Percentiles rank a stretch among this genome's conserved stretches.
phyloP scores from a whole-genome alignment of 2,888 invertebrate species.

The Pammene fasciana region DNA sequence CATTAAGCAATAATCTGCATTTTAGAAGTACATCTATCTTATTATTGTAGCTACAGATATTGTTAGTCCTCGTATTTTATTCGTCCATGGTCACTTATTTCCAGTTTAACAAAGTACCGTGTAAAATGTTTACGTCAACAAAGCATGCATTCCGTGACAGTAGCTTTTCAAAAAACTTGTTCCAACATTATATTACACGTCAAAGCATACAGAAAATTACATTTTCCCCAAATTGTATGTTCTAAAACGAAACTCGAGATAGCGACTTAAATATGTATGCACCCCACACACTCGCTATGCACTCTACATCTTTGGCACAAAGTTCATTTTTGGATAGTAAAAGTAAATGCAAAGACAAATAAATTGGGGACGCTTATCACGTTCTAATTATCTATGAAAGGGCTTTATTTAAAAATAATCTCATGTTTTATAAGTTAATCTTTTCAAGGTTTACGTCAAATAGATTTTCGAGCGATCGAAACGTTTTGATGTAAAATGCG shows the following conservation, averaged over 20 bases:
- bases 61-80: too few species aligned
- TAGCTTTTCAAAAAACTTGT: not conserved
- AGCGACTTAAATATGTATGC: conserved; percentile 28
- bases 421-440: conserved; percentile 28
- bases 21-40: too few species aligned
- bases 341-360: conserved; percentile 12
- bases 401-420: conserved; percentile 37
- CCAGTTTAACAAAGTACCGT: too few species aligned
- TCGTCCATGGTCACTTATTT: too few species aligned
- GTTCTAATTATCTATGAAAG: conserved; percentile 38
- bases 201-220: conserved; percentile 15
- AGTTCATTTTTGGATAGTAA: not conserved
- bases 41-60: too few species aligned
- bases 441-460: not conserved
- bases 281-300: not conserved
- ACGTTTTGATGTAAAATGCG: too few species aligned
- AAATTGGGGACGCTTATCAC: conserved; percentile 33
- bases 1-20: too few species aligned
- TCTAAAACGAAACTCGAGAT: conserved; percentile 18
- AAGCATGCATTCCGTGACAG: not conserved
- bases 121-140: not conserved
- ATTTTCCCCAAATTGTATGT: conserved; percentile 16
- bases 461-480: not conserved
- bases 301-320: not conserved
- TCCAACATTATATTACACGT: not conserved